Base-by-base conservation (phyloP, 2,888 invertebrate genomes). In the Ecliptopera silaceata region DNA sequence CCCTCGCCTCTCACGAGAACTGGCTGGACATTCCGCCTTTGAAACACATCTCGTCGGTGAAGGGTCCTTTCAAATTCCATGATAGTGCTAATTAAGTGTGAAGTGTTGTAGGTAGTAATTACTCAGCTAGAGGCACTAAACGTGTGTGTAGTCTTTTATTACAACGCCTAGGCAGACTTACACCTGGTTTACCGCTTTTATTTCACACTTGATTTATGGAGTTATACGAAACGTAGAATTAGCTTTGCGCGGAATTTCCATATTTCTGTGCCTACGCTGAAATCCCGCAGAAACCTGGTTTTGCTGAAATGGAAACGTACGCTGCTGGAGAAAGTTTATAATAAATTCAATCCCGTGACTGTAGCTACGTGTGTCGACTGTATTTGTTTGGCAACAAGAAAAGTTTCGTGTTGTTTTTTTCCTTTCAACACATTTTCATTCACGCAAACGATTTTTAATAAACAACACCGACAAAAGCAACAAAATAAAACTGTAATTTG, bases 281-380 rank as follows among this genome's bases (percentile, higher is more conserved):
- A 51, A 51, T 43, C 32, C 38, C 43, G 47, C 49, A 58, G 59
- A 59, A 59, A 64, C 64, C 65, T 53, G 46, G 31, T 51, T 42
- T 29, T 15, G 44, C 36, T 53, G 61, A 59, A 65, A 68, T 62
- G 63, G 45, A 63, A 65, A 63, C 48, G 52, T 49, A 56, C 63
- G 63, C 63, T 54, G 56, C 47, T 57, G 56, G 69, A 52, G 65
- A 72, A 82, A 80, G 71, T 82, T 80, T 79, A 73, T 83, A 81
- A 85, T 82, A 79, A 82, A 80, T 82, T 82, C 76, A 75, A 75
- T 75, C 70, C 69, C 48, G 70, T 74, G 71, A 74, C 74, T 72
- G 18, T 43, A 47, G 26, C 74, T 66, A 71, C 70, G 66, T 71
- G 74, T 77, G 73, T 71, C 70, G 56, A 49, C 67, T 67, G 68